Conservation (phyloP, 2,113 vertebrate species). For the Alligator sinensis region DNA sequence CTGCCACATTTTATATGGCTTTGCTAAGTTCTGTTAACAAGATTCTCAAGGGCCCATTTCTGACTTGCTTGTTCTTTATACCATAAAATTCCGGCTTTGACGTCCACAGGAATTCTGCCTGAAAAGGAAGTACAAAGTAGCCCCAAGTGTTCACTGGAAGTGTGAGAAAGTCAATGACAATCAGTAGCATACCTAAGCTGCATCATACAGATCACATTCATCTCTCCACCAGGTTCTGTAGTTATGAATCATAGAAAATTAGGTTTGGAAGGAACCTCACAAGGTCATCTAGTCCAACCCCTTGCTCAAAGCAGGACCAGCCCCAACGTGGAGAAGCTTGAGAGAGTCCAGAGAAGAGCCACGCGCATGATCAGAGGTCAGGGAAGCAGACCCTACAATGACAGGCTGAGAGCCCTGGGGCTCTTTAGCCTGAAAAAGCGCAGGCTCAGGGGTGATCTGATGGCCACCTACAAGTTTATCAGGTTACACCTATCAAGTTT, state of each 20-base stretch:
- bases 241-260: background rate
- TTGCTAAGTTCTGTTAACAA: background rate
- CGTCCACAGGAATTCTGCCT: background rate
- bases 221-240: conserved; percentile 15
- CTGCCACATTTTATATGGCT: background rate
- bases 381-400: too few species aligned
- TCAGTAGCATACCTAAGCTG: background rate
- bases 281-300: too few species aligned
- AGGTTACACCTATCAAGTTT: too few species aligned
- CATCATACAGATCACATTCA: conserved; percentile 12
- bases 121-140: background rate
- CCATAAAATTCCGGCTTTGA: background rate
- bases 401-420: too few species aligned
- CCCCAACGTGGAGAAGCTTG: too few species aligned
- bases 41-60: background rate
- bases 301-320: too few species aligned
- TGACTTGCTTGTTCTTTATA: background rate
- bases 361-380: too few species aligned
- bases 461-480: too few species aligned
- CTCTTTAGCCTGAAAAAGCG: too few species aligned
- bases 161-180: background rate
- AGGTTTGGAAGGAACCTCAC: too few species aligned
- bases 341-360: too few species aligned
- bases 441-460: too few species aligned
- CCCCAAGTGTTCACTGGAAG: background rate